phyloP scores from a whole-genome alignment of 2,888 invertebrate species.

The Myopa tessellatipennis region DNA sequence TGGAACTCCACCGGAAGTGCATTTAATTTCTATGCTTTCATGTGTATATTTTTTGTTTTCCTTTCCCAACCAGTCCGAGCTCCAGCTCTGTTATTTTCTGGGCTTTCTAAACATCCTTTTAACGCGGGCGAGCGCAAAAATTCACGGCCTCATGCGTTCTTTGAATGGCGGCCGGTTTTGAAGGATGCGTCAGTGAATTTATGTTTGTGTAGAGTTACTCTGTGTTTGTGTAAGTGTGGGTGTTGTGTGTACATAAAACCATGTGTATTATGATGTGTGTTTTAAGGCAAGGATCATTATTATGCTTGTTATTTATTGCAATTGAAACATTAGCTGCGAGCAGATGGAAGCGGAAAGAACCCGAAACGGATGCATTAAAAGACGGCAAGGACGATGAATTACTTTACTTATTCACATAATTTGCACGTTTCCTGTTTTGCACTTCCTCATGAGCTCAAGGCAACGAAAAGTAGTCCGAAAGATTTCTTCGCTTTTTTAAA shows the following conservation, averaged over 20 bases:
- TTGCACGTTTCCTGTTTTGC: too few species aligned
- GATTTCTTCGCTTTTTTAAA: too few species aligned
- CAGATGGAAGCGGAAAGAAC: too few species aligned
- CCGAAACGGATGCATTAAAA: too few species aligned
- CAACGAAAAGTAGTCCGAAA: too few species aligned
- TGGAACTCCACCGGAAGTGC: conserved; percentile 52
- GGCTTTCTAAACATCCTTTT: conserved; percentile 20
- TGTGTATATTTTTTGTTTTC: conserved; percentile 51
- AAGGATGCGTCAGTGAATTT: conserved; percentile 11
- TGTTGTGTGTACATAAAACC: conserved; percentile 8
- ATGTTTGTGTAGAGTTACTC: conserved; percentile 3
- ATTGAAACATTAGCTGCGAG: too few species aligned
- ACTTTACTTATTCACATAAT: too few species aligned
- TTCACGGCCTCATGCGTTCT: conserved; percentile 32
- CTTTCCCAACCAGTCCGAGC: conserved; percentile 44
- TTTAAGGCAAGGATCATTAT: neutral
- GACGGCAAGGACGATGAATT: too few species aligned
- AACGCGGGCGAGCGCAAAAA: conserved; percentile 23
- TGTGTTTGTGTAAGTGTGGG: conserved; percentile 38
- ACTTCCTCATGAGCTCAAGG: too few species aligned
- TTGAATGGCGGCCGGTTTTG: conserved; percentile 34
- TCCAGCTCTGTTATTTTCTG: neutral
- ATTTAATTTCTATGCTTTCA: conserved; percentile 59
- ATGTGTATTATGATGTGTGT: too few species aligned
- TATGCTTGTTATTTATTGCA: too few species aligned